Evolutionary conservation across 2,888 invertebrate species (phyloP), one percentile per base, ranked within the genome.

Genomic region (Apodemia duryi): DNA sequence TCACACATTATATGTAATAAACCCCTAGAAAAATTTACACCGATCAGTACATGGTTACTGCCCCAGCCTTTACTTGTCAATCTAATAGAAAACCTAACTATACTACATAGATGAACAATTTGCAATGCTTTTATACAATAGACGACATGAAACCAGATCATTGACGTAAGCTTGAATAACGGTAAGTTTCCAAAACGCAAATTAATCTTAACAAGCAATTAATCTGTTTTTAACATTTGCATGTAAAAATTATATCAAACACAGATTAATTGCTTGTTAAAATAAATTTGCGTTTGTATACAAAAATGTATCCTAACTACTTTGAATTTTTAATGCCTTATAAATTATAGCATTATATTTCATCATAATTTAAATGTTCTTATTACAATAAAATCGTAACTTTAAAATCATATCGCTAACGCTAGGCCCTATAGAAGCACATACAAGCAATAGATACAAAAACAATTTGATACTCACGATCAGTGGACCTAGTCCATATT

Each of bases 21-120:
- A 90, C 86, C 82, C 84, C 87, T 89, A 88, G 84, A 88, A 89
- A 88, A 91, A 88, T 91, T 86, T 90, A 90, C 90, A 91, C 81
- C 89, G 85, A 86, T 87, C 86, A 86, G 84, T 86, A 85, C 86
- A 85, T 77, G 82, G 83, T 86, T 83, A 78, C 54, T 57, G 90
- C 89, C 90, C 90, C 90, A 86, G 88, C 79, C 90, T 82, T 76
- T 57, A 32, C 54, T 2, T 57, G 6, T 32, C 54, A 57, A 32
- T 57, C 54, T 11, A 11, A 57, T 65, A 64, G 63, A 60, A 67
- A 57, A 28, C 57, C 57, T 32, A 57, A 57, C 32, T 60, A 60
- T 35, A 11, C 32, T 60, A 60, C 57, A 60, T 60, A 13, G 57
- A 60, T 57, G 13, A 57, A 57, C 13, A 13, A 54, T 57, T 32